Evolutionary conservation across 1,140 invertebrate species (phyloP).

Genomic region (Bombus breviceps): DNA sequence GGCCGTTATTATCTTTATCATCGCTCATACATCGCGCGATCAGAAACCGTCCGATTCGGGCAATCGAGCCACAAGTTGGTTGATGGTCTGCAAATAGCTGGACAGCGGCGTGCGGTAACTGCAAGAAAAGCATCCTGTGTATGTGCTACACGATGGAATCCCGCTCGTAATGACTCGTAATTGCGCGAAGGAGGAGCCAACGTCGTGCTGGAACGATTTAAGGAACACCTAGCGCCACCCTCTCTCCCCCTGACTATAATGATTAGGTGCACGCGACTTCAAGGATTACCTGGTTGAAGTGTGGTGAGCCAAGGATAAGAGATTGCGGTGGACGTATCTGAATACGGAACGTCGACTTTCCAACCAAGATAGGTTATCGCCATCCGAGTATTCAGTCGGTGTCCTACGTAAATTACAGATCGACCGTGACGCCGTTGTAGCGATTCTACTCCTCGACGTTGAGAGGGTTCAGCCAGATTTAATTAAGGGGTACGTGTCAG

Average conservation of each 20-base stretch:
- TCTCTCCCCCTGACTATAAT: constrained; percentile 48
- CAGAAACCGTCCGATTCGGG: background rate
- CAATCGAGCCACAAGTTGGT: background rate
- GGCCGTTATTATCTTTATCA: background rate
- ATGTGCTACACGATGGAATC: constrained; percentile 53
- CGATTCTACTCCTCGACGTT: background rate
- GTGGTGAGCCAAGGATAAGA: constrained; percentile 46
- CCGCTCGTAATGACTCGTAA: constrained; percentile 69
- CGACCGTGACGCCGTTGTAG: constrained; percentile 25
- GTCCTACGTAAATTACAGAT: constrained; percentile 32
- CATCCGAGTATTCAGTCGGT: constrained; percentile 15
- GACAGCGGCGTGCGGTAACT: constrained; percentile 1
- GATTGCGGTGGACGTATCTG: constrained; percentile 57
- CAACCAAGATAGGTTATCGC: constrained; percentile 45
- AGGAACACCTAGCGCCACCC: constrained; percentile 66
- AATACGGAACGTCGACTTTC: constrained; percentile 40
- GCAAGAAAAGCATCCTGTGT: constrained; percentile 19
- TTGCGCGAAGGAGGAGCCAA: constrained; percentile 65
- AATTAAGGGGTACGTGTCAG: constrained; percentile 67
- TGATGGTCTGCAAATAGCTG: constrained; percentile 41
- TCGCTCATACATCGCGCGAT: background rate
- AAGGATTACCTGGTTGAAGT: constrained; percentile 62
- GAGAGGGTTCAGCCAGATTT: constrained; percentile 57
- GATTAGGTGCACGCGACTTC: constrained; percentile 68
- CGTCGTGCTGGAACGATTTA: constrained; percentile 68